A percentile compares a stretch with the other conserved stretches of the same genome.
Evolutionary conservation across 2,888 invertebrate species (phyloP).

Genomic region (Neria commutata): DNA sequence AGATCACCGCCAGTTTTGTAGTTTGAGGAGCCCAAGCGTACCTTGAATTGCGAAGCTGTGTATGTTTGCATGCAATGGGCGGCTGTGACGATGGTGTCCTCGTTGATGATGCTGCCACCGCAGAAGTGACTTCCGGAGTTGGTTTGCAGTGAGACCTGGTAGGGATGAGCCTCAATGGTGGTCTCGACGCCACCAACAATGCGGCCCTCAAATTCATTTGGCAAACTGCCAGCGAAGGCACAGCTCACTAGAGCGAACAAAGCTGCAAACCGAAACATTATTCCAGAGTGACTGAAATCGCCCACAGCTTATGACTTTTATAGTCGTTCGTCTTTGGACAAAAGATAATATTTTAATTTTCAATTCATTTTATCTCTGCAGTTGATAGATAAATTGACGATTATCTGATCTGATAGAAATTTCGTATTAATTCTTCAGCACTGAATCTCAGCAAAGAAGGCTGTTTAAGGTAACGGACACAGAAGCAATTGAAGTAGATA

Average conservation of each 20-base stretch:
- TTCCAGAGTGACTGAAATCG: conserved; percentile 21
- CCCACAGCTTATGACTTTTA: no score
- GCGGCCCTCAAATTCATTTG: conserved; percentile 27
- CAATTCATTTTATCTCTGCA: no score
- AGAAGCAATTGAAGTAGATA: no score
- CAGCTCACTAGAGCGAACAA: conserved; percentile 32
- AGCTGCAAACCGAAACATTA: conserved; percentile 34
- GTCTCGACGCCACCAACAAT: conserved; percentile 34
- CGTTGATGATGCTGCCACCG: conserved; percentile 63
- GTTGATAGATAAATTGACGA: no score
- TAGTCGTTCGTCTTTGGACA: no score
- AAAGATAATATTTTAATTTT: no score
- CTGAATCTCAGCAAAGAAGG: no score
- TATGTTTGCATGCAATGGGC: conserved; percentile 63
- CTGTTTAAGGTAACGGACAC: no score
- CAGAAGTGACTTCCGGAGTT: conserved; percentile 62
- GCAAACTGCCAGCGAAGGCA: conserved; percentile 31
- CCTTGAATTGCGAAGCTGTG: conserved; percentile 15
- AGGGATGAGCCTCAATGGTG: conserved; percentile 30
- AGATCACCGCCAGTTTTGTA: conserved; percentile 33
- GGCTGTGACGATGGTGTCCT: conserved; percentile 64
- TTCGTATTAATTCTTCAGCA: no score
- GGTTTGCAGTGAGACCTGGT: conserved; percentile 25
- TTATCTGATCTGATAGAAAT: no score
- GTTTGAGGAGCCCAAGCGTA: conserved; percentile 64